Conservation (phyloP, 2,888 invertebrate genomes). For the Fragum sueziense region DNA sequence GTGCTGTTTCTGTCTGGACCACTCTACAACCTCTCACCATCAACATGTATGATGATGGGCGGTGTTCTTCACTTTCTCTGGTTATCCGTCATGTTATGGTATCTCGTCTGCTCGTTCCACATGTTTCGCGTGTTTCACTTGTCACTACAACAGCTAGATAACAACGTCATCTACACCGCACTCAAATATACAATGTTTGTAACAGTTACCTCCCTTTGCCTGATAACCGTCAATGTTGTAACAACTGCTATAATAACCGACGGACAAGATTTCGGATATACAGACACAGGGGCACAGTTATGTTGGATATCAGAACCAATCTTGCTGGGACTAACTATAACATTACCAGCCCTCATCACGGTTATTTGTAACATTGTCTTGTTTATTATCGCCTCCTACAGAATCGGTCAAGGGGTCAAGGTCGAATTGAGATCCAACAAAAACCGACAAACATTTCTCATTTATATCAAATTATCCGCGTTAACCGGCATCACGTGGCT, state of each 20-base stretch:
- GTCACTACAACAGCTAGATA: not conserved
- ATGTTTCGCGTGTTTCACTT: constrained; percentile 3
- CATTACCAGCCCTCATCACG: not conserved
- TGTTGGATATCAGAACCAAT: constrained; percentile 11
- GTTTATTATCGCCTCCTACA: not conserved
- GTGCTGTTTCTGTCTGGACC: not conserved
- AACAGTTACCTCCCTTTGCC: not conserved
- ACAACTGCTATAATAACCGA: not conserved
- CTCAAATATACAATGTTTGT: constrained; percentile 8
- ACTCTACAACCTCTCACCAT: not conserved
- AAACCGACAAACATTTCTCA: constrained; percentile 7
- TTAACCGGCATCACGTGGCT: constrained; percentile 19
- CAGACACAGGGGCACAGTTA: not conserved
- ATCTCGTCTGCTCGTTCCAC: constrained; percentile 11
- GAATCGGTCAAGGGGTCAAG: not conserved
- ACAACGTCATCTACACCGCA: not conserved
- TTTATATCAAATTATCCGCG: constrained; percentile 18
- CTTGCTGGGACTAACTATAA: not conserved
- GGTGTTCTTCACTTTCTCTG: not conserved
- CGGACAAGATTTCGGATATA: not conserved
- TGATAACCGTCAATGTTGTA: not conserved
- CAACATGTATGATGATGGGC: not conserved
- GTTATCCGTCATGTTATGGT: constrained; percentile 6
- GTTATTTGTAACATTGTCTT: not conserved
- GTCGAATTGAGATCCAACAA: not conserved